Conservation (phyloP, 2,113 vertebrate genomes). For the Carassius carassius region DNA sequence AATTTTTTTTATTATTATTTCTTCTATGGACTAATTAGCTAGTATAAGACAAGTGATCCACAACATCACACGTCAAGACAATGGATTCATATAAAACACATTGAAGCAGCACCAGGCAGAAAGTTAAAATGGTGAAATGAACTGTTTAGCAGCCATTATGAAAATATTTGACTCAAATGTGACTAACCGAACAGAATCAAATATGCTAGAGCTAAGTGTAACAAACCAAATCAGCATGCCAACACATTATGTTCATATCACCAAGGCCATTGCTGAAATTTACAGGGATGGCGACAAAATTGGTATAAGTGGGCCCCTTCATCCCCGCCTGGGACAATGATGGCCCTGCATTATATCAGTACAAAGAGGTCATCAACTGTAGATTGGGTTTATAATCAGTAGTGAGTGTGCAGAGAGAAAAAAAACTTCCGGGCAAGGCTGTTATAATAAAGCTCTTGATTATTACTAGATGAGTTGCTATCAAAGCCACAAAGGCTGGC, state of each 20-base stretch:
- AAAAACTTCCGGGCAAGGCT: neutral
- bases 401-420: neutral
- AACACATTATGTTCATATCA: slow-evolving; percentile 4
- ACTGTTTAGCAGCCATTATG: neutral
- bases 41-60: neutral
- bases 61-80: neutral
- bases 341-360: neutral
- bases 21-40: neutral
- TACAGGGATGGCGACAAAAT: neutral
- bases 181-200: neutral
- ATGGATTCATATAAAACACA: neutral
- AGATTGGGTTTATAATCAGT: slow-evolving; percentile 5
- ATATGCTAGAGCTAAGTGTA: neutral
- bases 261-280: neutral
- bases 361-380: neutral
- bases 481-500: slow-evolving; percentile 7
- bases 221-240: neutral
- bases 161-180: neutral
- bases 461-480: neutral
- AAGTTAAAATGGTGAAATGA: neutral
- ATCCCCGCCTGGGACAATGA: neutral
- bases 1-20: neutral
- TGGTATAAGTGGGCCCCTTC: neutral
- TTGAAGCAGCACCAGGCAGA: neutral
- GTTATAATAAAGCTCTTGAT: neutral